Base-by-base conservation (phyloP, 2,797 vertebrate genomes). In the Nyctibius grandis region DNA sequence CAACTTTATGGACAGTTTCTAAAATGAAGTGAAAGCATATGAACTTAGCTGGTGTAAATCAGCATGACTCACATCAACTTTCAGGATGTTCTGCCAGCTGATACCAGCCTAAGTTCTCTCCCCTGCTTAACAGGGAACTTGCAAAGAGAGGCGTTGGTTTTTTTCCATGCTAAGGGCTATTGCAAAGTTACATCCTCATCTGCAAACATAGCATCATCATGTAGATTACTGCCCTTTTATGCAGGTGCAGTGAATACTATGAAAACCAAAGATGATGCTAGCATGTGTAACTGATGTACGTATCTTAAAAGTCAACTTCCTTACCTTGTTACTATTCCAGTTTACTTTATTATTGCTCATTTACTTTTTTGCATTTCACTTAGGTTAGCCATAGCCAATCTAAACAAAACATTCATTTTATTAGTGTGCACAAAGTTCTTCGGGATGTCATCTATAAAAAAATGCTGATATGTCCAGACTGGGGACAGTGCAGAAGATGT, bases 301-400 rank as follows among this genome's bases (percentile, higher is more conserved):
- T 68, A 93, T 87, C 81, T 94, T 91, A 93, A 81, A 94, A 92
- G 84, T 57, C 79, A 85, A 40, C 86, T 85, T 95, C 90, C 96
- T 96, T 96, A 96, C 96, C 96, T 93, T 88, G 51, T 82, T 57
- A 85, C 85, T 94, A 96, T 93, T 89, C 75, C 86, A 94, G 88
- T 87, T 92, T 94, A 95, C 78, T 95, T 95, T 95, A 93, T 88
- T 93, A 94, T 63, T 96, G 86, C n/a, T 95, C 72, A 89, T 93
- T 96, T 95, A 95, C 77, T 93, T 95, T 96, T 95, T 93, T 95
- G 85, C 83, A 93, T 96, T 95, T 95, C 84, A 85, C 84, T 96
- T 95, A 94, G 80, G 88, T 96, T 96, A 95, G 94, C 84, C 91
- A 96, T 87, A 95, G 93, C 75, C 86, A 90, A 95, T 94, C 94